These are phyloP conservation scores for Pyxicephalus adspersus DNA, from an alignment of 2,113 vertebrate genomes.

Conservation along the genomic window DNA sequence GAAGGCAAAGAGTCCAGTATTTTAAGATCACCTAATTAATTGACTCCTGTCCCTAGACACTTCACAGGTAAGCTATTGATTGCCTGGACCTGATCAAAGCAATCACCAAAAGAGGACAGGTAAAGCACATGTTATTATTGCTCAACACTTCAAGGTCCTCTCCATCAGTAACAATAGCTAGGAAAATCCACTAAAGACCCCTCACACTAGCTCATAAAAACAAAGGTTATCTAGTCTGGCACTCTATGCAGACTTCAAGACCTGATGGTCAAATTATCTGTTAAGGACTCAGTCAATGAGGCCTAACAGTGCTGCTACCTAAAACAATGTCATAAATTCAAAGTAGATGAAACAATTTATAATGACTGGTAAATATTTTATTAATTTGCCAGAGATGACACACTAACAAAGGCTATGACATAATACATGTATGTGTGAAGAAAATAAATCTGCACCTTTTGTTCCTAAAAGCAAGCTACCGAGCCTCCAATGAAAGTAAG, in stretches of 20 bases:
- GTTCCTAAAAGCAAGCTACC: no score
- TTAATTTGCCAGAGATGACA: no score
- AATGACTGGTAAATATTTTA: no score
- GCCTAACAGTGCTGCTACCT: no score
- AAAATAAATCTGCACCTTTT: no score
- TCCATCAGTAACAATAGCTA: not conserved
- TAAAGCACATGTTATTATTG: slow-evolving; percentile 8
- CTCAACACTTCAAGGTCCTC: slow-evolving; percentile 3
- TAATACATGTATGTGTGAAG: no score
- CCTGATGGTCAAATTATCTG: not conserved
- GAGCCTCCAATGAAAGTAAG: no score
- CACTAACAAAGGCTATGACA: no score
- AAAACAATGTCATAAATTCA: no score
- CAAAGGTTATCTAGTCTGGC: not conserved
- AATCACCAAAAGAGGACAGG: not conserved
- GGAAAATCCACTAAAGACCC: no score
- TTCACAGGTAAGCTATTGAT: slow-evolving; percentile 20
- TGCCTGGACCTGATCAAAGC: slow-evolving; percentile 27
- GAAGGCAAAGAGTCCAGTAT: slow-evolving; percentile 23
- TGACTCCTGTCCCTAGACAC: slow-evolving; percentile 21
- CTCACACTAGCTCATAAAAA: not conserved
- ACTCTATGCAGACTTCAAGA: not conserved
- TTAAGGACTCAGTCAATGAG: not conserved
- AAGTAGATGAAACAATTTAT: no score
- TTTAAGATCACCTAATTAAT: slow-evolving; percentile 47